Conservation (phyloP, 2,888 invertebrate genomes). For the Nephrotoma guestfalica region DNA sequence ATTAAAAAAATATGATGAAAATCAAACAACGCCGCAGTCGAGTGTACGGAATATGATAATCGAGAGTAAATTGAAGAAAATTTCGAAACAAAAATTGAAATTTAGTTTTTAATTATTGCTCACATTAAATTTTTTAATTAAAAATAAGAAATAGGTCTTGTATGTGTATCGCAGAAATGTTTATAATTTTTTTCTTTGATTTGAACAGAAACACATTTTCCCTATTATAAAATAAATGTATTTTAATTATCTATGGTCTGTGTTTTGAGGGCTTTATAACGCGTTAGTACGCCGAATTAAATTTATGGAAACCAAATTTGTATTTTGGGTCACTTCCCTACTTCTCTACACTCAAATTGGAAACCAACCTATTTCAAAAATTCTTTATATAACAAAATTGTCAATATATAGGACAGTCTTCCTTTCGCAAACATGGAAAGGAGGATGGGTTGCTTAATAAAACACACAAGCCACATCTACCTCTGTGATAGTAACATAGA, state of each 20-base stretch:
- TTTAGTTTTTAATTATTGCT: conserved; percentile 15
- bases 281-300: too few species aligned
- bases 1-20: not conserved
- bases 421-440: too few species aligned
- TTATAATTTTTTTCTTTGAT: not conserved
- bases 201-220: not conserved
- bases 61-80: conserved; percentile 18
- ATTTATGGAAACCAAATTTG: too few species aligned
- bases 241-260: not conserved
- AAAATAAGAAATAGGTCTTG: not conserved
- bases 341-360: too few species aligned
- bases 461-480: too few species aligned
- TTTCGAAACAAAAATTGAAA: conserved; percentile 16
- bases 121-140: not conserved
- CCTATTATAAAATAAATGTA: not conserved
- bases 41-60: conserved; percentile 2
- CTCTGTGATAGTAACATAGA: too few species aligned
- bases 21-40: not conserved
- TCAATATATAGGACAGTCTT: too few species aligned
- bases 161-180: not conserved
- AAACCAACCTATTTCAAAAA: too few species aligned
- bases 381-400: too few species aligned
- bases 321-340: too few species aligned
- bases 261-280: too few species aligned
- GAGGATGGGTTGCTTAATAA: too few species aligned